Evolutionary conservation across 1,140 invertebrate species (phyloP), one percentile per base, ranked within the genome.

Genomic region (Harpegnathos saltator): DNA sequence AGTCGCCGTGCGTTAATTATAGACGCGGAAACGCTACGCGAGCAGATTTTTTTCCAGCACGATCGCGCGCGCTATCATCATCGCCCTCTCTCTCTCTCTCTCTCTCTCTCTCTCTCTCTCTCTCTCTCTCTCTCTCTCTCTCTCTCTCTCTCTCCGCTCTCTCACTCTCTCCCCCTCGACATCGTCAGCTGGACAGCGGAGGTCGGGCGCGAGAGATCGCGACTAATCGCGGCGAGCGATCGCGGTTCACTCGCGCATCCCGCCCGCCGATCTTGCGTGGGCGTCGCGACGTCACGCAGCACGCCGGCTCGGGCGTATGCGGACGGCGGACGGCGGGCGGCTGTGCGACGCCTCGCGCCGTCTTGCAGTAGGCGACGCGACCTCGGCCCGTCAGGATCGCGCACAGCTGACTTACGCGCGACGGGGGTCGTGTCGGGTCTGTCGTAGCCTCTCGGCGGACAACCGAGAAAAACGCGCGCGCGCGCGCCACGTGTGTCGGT

Each of bases 311-410:
- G 73, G 59, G 65, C 65, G 63, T 54, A 38, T 24, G 19, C 65
- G 77, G 59, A 56, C 59, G 29, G 19, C 65, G 77, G 59, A 56
- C 59, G 29, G 59, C 19, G 52, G 69, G 44, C 62, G 62, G 58
- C 24, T 52, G 66, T 17, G 78, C 78, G 77, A 84, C 65, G 82
- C 81, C 63, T 77, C n/a, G 68, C 80, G 80, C 72, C 48, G 73
- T 82, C 65, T 68, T 68, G 68, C 83, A 85, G 83, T 85, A 73
- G 78, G 61, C 69, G 69, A 85, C 78, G 78, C 83, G 68, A 85
- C 69, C 78, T 82, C 83, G 69, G 69, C 56, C 78, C 68, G 83
- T 85, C 44, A 69, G 48, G 83, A 85, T 82, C 80, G 78, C 52
- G 73, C 38, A 44, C 38, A 44, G 63, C 3, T 29, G 48, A 61